Percentiles rank a stretch among this genome's conserved stretches.
phyloP scores from a whole-genome alignment of 2,888 invertebrate species.

The Eumacrocentrus americanus region DNA sequence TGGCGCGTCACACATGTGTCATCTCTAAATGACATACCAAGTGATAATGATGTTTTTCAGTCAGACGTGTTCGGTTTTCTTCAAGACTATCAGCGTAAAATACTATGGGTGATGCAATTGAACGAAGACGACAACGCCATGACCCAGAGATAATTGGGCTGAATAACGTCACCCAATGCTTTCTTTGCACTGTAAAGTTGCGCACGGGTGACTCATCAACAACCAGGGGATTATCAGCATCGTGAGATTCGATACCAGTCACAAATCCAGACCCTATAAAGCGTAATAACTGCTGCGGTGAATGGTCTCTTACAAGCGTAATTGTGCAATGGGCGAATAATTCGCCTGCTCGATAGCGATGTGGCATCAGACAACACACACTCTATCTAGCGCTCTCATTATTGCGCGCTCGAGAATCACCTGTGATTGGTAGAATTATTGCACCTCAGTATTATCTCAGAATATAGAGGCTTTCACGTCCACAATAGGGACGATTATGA shows the following conservation, averaged over 20 bases:
- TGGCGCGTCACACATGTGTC: background rate
- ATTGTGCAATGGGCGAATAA: slow-evolving; percentile 23
- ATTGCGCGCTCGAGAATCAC: too few relatives aligned
- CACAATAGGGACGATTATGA: slow-evolving; percentile 13
- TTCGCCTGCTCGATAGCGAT: background rate
- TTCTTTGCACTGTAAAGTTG: slow-evolving; percentile 23
- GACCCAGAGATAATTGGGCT: slow-evolving; percentile 37
- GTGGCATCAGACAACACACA: background rate
- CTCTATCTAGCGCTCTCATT: background rate
- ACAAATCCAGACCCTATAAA: slow-evolving; percentile 28
- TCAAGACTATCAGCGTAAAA: background rate
- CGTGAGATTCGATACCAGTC: slow-evolving; percentile 15
- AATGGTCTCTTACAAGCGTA: slow-evolving; percentile 22
- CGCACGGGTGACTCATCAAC: slow-evolving; percentile 12
- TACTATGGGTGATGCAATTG: slow-evolving; percentile 11
- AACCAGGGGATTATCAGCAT: slow-evolving; percentile 19
- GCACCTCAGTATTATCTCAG: slow-evolving; percentile 14
- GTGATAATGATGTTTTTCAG: background rate
- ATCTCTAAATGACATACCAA: background rate
- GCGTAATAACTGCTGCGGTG: slow-evolving; percentile 23
- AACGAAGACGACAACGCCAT: slow-evolving; percentile 15
- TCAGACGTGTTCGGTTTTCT: background rate
- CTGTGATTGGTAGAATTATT: slow-evolving; percentile 28
- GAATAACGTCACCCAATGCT: slow-evolving; percentile 36
- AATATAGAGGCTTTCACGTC: slow-evolving; percentile 12